Evolutionary conservation across 2,888 invertebrate genomes (phyloP).

Genomic region (Spisula solida): DNA sequence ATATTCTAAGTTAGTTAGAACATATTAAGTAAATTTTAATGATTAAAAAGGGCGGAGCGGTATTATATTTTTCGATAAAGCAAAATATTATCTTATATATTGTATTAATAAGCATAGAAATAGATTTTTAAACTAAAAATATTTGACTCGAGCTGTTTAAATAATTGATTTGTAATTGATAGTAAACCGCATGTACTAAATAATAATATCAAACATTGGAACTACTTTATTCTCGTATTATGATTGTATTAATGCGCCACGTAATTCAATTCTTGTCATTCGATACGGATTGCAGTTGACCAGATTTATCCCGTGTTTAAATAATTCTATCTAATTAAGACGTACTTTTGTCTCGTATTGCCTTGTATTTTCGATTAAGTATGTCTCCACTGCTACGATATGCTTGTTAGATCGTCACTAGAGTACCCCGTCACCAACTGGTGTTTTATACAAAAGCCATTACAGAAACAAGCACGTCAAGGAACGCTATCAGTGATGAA

Average conservation of each 20-base stretch:
- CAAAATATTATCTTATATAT: no score
- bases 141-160: no score
- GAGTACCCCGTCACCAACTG: not conserved
- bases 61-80: no score
- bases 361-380: slow-evolving; percentile 16
- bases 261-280: slow-evolving; percentile 2
- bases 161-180: no score
- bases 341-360: not conserved
- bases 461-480: not conserved
- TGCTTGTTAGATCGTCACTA: not conserved
- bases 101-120: no score
- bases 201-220: not conserved
- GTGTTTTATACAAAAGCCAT: not conserved
- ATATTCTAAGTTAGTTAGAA: no score
- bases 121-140: no score
- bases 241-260: not conserved
- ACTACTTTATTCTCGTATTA: not conserved
- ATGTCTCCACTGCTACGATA: not conserved
- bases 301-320: not conserved
- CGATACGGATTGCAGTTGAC: not conserved
- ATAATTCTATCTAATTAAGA: slow-evolving; percentile 1
- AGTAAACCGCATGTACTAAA: not conserved
- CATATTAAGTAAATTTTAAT: no score
- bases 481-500: not conserved
- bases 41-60: no score